Percentiles rank a stretch among this genome's conserved stretches.
These are phyloP conservation scores for Flabesymbios commensalis DNA, from an alignment of 2,888 invertebrate genomes.

Conservation along the genomic window DNA sequence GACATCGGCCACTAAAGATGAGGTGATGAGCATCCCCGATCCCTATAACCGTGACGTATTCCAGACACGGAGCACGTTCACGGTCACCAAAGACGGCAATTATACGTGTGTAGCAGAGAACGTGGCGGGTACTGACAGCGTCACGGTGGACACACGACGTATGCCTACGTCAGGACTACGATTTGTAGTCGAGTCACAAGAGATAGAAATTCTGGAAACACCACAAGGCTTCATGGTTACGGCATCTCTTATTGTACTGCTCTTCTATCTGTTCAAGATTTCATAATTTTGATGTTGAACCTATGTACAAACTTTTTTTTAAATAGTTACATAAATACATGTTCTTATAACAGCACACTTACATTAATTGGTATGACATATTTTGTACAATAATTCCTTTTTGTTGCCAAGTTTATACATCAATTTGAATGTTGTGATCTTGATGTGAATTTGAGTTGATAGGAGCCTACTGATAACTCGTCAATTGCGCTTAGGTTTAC, in stretches of 20 bases:
- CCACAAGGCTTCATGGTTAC: conserved; percentile 28
- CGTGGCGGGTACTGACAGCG: conserved; percentile 25
- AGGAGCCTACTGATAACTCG: no score
- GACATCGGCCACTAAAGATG: conserved; percentile 17
- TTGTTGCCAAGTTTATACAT: no score
- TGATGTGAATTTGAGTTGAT: no score
- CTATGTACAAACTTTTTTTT: no score
- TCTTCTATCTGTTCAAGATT: conserved; percentile 27
- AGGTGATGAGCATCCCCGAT: conserved; percentile 3
- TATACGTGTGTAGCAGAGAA: conserved; percentile 33
- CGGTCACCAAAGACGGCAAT: conserved; percentile 27
- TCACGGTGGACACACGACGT: conserved; percentile 24
- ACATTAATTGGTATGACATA: no score
- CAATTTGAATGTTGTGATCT: no score
- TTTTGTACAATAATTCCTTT: no score
- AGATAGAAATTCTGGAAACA: conserved; percentile 33
- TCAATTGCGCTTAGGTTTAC: no score
- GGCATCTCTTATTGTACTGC: conserved; percentile 13
- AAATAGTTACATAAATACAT: no score
- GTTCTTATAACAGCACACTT: no score
- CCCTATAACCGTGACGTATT: conserved; percentile 10
- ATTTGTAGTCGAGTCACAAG: conserved; percentile 19
- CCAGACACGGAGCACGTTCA: conserved; percentile 21
- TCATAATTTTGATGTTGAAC: no score
- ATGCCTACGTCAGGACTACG: conserved; percentile 20